Conservation (phyloP, 2,797 vertebrate genomes). For the Benthosema pterotum region DNA sequence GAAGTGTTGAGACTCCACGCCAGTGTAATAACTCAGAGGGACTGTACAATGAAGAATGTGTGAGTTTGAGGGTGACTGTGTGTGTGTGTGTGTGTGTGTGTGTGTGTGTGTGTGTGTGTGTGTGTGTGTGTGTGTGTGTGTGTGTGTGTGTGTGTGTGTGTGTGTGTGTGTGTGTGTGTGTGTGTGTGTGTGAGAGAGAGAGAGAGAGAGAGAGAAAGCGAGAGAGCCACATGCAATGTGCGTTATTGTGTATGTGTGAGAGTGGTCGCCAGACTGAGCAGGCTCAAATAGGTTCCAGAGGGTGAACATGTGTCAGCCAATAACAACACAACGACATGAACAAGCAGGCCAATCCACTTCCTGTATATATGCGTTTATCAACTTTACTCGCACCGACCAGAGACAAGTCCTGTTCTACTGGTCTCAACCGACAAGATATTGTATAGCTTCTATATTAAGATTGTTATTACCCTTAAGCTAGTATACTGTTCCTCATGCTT, state of each 20-base stretch:
- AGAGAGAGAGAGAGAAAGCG: no score
- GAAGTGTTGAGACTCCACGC: neutral
- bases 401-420: conserved; percentile 44
- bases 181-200: no score
- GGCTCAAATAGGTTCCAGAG: conserved; percentile 71
- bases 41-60: conserved; percentile 21
- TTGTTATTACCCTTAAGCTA: conserved; percentile 24
- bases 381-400: conserved; percentile 2
- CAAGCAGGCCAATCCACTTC: conserved; percentile 56
- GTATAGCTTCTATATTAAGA: conserved; percentile 5
- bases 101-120: conserved; percentile 5
- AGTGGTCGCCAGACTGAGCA: conserved; percentile 22
- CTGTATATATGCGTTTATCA: conserved; percentile 46
- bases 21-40: conserved; percentile 12
- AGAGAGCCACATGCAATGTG: neutral
- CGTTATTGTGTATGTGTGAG: neutral
- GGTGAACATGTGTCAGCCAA: conserved; percentile 59
- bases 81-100: conserved; percentile 15
- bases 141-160: neutral
- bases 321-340: conserved; percentile 60
- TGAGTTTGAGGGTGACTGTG: conserved; percentile 23
- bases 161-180: neutral
- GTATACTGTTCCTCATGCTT: conserved; percentile 1
- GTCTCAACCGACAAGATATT: conserved; percentile 29
- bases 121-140: conserved; percentile 1